A percentile compares a stretch with the other conserved stretches of the same genome.
These are phyloP conservation scores for Syngnathoides biaculeatus DNA, from an alignment of 2,113 vertebrate genomes.

Conservation along the genomic window DNA sequence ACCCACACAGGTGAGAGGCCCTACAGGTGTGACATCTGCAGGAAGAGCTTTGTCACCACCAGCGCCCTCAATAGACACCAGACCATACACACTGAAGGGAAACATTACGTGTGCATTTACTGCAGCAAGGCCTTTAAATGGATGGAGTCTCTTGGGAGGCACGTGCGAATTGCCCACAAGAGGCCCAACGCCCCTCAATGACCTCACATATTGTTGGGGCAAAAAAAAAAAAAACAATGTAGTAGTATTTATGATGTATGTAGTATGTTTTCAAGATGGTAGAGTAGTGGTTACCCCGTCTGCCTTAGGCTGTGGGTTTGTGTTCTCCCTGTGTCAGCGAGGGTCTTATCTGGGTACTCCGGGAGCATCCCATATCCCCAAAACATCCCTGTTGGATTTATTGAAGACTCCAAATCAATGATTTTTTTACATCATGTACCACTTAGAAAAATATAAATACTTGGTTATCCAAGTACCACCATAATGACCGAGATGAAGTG, in stretches of 20 bases:
- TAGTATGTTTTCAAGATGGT: neutral
- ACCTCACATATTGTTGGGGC: neutral
- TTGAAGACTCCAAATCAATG: neutral
- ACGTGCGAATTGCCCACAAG: conserved; percentile 57
- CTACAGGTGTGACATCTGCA: conserved; percentile 63
- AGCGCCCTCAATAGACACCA: conserved; percentile 66
- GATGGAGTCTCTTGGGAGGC: conserved; percentile 64
- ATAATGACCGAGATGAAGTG: too few relatives aligned
- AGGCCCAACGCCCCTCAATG: conserved; percentile 36
- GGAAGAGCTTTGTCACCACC: conserved; percentile 61
- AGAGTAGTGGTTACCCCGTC: neutral
- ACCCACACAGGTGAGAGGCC: conserved; percentile 67
- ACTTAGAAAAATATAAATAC: too few relatives aligned
- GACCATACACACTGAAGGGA: conserved; percentile 64
- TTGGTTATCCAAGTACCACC: too few relatives aligned
- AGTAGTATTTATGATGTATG: neutral
- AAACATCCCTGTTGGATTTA: neutral
- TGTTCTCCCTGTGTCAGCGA: neutral
- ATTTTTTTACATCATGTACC: neutral
- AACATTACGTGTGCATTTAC: conserved; percentile 56
- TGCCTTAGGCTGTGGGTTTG: neutral
- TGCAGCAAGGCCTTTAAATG: conserved; percentile 65
- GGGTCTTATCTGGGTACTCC: neutral
- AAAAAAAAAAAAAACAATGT: too few relatives aligned
- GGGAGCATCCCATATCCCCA: neutral